These are phyloP conservation scores for Atta texana DNA, from an alignment of 1,140 invertebrate genomes.

Conservation along the genomic window DNA sequence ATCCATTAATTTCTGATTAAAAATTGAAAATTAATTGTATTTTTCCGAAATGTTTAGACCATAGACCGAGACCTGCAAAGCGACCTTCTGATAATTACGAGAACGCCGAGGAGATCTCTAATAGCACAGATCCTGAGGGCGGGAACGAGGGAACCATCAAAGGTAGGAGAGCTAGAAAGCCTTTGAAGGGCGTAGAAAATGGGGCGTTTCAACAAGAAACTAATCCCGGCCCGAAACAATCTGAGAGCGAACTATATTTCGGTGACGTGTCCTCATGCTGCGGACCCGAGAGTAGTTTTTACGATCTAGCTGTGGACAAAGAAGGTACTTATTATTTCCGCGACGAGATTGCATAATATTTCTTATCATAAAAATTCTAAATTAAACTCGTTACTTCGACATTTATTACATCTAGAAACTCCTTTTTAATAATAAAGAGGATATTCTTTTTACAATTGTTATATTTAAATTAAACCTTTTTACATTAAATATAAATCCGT, in stretches of 20 bases:
- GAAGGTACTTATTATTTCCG: constrained; percentile 76
- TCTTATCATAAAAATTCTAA: not conserved
- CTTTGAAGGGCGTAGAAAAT: constrained; percentile 88
- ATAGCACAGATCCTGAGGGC: constrained; percentile 80
- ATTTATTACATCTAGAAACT: not conserved
- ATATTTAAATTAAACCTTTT: not conserved
- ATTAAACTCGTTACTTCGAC: too few relatives aligned
- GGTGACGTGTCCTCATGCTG: constrained; percentile 95
- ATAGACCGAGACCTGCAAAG: constrained; percentile 78
- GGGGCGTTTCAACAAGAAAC: constrained; percentile 87
- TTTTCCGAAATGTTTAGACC: constrained; percentile 71
- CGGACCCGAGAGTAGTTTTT: constrained; percentile 84
- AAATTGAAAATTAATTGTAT: not conserved
- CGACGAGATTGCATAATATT: not conserved
- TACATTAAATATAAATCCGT: not conserved
- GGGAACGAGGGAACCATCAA: constrained; percentile 82
- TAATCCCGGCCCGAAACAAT: constrained; percentile 82
- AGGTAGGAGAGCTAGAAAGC: constrained; percentile 78
- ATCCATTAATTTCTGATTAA: not conserved
- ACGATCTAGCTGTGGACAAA: constrained; percentile 84
- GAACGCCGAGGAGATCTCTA: constrained; percentile 83
- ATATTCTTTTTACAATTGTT: not conserved
- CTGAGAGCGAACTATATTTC: constrained; percentile 93
- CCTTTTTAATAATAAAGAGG: too few relatives aligned
- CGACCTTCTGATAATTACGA: constrained; percentile 84